Evolutionary conservation across 2,888 invertebrate genomes (phyloP), one percentile per base, ranked within the genome.

Genomic region (Pristionchus japonicus): DNA sequence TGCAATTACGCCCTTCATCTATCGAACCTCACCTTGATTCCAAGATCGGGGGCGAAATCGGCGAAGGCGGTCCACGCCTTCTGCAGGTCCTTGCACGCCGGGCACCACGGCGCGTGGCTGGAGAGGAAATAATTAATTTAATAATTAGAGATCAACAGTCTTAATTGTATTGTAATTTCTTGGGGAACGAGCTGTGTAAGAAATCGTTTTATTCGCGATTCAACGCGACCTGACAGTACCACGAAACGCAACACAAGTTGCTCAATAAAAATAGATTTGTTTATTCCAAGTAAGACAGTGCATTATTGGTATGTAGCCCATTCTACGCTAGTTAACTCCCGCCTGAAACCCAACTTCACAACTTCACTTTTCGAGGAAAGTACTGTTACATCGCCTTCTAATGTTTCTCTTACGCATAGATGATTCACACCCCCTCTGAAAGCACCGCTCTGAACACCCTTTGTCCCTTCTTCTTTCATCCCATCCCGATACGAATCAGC

Each of bases 101-200:
- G 99, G 94, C 99, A 99, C 99, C 99, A 99, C 0, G 99, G 98
- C 0, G 99, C 99, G 95, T 97, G 98, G 95, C 98, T 98, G 95
- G 87, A 85, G 52, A 40, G 15, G 80, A 31, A 40, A 11, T 9
- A 47, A 37, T 74, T 7, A 74, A 64, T 64, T 27, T 27, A 52
- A 15, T 13, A 17, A 52, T 52, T 52, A 17, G 13, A 47, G 13
- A 47, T 9, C n/a, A n/a, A n/a, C n/a, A 43, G 6, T 43, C 43
- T 43, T 43, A 43, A 9, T 43, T 9, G 11, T 43, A 43, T 43
- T n/a, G n/a, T n/a, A n/a, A n/a, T n/a, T n/a, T n/a, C n/a, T n/a
- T n/a, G n/a, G n/a, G n/a, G n/a, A n/a, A n/a, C n/a, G n/a, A n/a
- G n/a, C n/a, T n/a, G n/a, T n/a, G n/a, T n/a, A n/a, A n/a, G n/a